Evolutionary conservation across 2,113 vertebrate genomes (phyloP).

Genomic region (Grammomys dolichurus): DNA sequence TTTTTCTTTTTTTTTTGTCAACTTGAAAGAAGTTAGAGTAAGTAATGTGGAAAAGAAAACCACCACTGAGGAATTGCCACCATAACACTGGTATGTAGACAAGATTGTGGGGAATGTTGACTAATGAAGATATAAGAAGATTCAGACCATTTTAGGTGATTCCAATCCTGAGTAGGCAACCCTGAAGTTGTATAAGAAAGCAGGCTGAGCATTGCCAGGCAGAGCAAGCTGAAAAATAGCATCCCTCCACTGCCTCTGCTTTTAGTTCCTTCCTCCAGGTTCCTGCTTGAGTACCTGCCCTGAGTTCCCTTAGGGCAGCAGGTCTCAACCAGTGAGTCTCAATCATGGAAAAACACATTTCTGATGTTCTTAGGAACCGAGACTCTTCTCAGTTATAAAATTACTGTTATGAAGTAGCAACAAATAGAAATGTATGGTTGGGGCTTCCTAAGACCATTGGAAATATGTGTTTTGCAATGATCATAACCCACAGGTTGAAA

Average conservation of each 20-base stretch:
- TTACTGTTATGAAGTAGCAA: neutral
- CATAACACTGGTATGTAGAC: neutral
- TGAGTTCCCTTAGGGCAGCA: neutral
- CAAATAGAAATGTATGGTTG: neutral
- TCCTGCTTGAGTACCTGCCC: neutral
- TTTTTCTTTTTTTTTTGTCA: neutral
- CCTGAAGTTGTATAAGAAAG: neutral
- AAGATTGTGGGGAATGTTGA: neutral
- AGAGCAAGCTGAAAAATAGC: neutral
- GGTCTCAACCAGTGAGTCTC: neutral
- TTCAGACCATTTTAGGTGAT: neutral
- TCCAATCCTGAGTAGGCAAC: neutral
- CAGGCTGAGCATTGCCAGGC: neutral
- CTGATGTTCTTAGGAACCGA: neutral
- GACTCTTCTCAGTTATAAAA: neutral
- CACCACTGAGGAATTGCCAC: neutral
- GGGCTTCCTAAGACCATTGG: neutral
- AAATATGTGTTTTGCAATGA: neutral
- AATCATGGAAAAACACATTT: neutral
- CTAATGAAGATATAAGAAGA: neutral
- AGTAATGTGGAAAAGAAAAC: neutral
- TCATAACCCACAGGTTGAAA: neutral
- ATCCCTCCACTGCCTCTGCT: neutral
- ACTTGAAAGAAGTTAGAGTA: neutral
- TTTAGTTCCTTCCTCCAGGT: neutral